Percentiles rank a stretch among this genome's conserved stretches.
Conservation (phyloP, 2,797 vertebrate species). For the Alca torda region DNA sequence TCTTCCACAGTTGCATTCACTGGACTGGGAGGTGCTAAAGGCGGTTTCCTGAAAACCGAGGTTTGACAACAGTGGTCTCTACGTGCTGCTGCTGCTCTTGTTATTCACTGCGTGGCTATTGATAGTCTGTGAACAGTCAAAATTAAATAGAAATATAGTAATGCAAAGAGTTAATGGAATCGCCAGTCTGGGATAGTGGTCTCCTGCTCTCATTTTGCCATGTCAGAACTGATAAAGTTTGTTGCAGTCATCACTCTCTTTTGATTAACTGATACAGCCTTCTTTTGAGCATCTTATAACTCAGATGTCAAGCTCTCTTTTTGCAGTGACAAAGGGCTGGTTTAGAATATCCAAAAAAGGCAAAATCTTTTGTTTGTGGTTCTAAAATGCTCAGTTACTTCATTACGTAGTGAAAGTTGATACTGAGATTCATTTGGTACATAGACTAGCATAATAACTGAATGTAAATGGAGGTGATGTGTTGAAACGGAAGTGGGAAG, state of each 20-base stretch:
- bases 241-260: conserved; percentile 49
- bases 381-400: conserved; percentile 10
- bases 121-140: background rate
- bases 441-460: background rate
- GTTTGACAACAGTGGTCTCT: background rate
- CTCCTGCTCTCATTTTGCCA: conserved; percentile 45
- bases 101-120: background rate
- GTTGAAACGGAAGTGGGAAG: background rate
- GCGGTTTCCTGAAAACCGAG: background rate
- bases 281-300: conserved; percentile 61
- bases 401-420: conserved; percentile 16
- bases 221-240: conserved; percentile 55
- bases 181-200: background rate
- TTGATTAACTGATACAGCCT: conserved; percentile 61
- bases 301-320: conserved; percentile 39
- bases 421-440: conserved; percentile 30
- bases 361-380: background rate
- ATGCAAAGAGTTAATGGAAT: conserved; percentile 44
- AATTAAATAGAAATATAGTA: conserved; percentile 30
- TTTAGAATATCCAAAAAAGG: conserved; percentile 7
- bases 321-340: conserved; percentile 22
- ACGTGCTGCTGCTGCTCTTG: background rate
- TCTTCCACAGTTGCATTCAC: background rate
- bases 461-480: background rate
- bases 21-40: background rate